Conservation (phyloP, 30 jellyfish, hydroid and myxozoan genomes). For the Aurelia sp. region DNA sequence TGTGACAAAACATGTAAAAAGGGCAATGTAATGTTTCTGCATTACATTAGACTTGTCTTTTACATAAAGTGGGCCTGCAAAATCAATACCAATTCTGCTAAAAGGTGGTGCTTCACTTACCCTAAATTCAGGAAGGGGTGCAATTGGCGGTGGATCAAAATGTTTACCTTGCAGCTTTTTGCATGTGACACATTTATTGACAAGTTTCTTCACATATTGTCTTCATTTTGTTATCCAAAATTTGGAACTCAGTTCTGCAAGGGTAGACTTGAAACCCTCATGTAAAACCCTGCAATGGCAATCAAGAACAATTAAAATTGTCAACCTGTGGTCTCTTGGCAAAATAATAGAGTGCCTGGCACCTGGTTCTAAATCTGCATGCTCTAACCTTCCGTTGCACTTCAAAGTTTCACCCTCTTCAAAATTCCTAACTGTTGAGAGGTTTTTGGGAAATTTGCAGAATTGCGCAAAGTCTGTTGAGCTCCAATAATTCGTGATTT, state of each 20-base stretch:
- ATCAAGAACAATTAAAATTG: not conserved
- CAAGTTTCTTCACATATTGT: conserved; percentile 10
- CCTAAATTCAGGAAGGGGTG: not conserved
- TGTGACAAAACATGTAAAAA: no score
- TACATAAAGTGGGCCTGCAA: no score
- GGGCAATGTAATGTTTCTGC: no score
- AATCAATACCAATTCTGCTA: no score
- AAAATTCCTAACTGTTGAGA: not conserved
- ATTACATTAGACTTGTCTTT: no score
- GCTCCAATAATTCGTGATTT: not conserved
- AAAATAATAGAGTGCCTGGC: conserved; percentile 5
- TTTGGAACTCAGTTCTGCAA: conserved; percentile 22
- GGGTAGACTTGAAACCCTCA: not conserved
- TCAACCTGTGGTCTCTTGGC: not conserved
- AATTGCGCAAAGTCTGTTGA: not conserved
- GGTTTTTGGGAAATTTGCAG: not conserved
- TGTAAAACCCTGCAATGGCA: conserved; percentile 13
- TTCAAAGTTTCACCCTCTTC: not conserved
- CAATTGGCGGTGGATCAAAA: not conserved
- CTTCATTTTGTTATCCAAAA: conserved; percentile 18
- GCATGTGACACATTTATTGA: conserved; percentile 8
- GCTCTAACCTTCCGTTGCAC: conserved; percentile 5
- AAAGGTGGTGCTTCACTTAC: no score
- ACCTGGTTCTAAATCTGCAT: not conserved
- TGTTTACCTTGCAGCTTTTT: conserved; percentile 14